phyloP scores from a whole-genome alignment of 2,888 invertebrate species.

The Trichopria drosophilae region DNA sequence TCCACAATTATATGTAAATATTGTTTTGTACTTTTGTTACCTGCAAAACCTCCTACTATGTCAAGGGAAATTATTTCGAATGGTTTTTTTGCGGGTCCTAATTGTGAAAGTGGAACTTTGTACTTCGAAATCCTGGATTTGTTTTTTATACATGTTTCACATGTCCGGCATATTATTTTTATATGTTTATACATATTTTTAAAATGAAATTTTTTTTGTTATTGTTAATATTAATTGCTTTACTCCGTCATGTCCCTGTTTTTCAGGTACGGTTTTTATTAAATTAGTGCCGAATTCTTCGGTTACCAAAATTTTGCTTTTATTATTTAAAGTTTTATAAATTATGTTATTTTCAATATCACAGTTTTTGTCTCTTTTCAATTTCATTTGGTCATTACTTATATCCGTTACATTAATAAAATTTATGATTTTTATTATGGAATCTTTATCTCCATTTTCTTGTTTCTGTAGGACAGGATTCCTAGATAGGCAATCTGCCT shows the following conservation, averaged over 20 bases:
- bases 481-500: slow-evolving; percentile 28
- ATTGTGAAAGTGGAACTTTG: slow-evolving; percentile 22
- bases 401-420: slow-evolving; percentile 13
- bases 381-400: slow-evolving; percentile 15
- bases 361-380: slow-evolving; percentile 3
- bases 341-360: slow-evolving; percentile 16
- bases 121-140: slow-evolving; percentile 5
- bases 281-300: slow-evolving; percentile 17
- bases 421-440: too few relatives aligned
- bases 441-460: slow-evolving; percentile 22
- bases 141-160: slow-evolving; percentile 8
- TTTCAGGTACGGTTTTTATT: slow-evolving; percentile 17
- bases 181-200: slow-evolving; percentile 9
- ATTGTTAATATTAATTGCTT: slow-evolving; percentile 9
- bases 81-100: slow-evolving; percentile 40
- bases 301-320: slow-evolving; percentile 20
- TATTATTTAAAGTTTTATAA: slow-evolving; percentile 17
- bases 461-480: slow-evolving; percentile 29
- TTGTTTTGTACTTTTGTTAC: slow-evolving; percentile 40
- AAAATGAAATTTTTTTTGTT: slow-evolving; percentile 10
- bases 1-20: slow-evolving; percentile 41
- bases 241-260: slow-evolving; percentile 20
- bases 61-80: slow-evolving; percentile 44
- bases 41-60: slow-evolving; percentile 44
- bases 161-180: neutral